Conservation (phyloP, 2,113 vertebrate species). For the Danionella cerebrum region DNA sequence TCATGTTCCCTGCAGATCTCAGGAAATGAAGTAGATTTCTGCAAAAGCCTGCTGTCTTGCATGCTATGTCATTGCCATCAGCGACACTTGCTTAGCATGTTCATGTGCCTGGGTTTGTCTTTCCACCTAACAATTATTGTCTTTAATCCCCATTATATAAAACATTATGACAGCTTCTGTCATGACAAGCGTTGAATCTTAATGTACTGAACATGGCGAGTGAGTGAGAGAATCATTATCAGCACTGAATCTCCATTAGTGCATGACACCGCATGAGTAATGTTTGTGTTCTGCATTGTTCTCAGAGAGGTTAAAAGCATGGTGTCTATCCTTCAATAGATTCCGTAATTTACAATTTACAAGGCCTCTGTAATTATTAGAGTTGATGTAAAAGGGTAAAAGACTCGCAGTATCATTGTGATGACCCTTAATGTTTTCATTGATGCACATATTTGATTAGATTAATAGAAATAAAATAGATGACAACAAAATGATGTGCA, state of each 20-base stretch:
- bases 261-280: constrained; percentile 1
- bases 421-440: no score
- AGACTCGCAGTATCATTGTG: no score
- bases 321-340: constrained; percentile 12
- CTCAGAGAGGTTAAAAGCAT: constrained; percentile 11
- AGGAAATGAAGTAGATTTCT: constrained; percentile 11
- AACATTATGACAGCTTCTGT: constrained; percentile 30
- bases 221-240: constrained; percentile 2
- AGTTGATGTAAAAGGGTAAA: constrained; percentile 7
- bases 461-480: no score
- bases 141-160: constrained; percentile 23
- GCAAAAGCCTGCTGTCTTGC: not conserved
- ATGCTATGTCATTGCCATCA: not conserved
- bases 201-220: constrained; percentile 25
- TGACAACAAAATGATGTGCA: no score
- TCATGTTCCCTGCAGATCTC: not conserved
- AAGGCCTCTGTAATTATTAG: constrained; percentile 31
- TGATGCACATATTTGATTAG: no score
- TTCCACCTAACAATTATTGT: not conserved
- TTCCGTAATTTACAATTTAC: constrained; percentile 22
- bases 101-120: not conserved
- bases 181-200: constrained; percentile 39
- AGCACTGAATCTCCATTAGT: constrained; percentile 10
- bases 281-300: constrained; percentile 20
- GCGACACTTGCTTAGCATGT: not conserved